phyloP scores from a whole-genome alignment of 2,888 invertebrate species.

The Podotricha telesiphe region DNA sequence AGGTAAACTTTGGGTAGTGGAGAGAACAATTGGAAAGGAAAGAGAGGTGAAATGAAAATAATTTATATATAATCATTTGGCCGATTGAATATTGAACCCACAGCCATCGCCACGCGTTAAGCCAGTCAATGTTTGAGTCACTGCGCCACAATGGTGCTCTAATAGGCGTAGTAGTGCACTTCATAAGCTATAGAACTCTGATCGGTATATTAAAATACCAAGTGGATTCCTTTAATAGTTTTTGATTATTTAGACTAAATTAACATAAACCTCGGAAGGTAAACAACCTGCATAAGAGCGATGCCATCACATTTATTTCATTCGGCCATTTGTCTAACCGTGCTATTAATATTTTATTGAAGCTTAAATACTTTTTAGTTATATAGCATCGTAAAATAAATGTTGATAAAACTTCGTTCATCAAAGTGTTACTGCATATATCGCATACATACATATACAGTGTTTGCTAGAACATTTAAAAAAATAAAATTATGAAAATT shows the following conservation, averaged over 20 bases:
- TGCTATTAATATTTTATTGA: conserved; percentile 44
- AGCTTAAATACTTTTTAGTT: conserved; percentile 42
- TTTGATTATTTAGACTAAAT: conserved; percentile 8
- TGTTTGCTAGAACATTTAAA: conserved; percentile 13
- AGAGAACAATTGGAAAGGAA: too few species aligned
- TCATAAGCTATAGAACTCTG: too few species aligned
- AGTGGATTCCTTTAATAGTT: conserved; percentile 1
- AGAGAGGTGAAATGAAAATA: too few species aligned
- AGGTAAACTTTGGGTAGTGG: too few species aligned
- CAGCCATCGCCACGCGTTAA: too few species aligned
- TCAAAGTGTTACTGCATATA: conserved; percentile 25
- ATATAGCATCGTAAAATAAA: conserved; percentile 48
- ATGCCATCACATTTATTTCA: conserved; percentile 29
- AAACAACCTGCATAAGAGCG: conserved; percentile 27
- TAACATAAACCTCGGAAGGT: conserved; percentile 1
- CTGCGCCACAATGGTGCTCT: too few species aligned
- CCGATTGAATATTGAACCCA: too few species aligned
- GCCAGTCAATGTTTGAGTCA: too few species aligned
- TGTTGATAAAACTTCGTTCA: conserved; percentile 30
- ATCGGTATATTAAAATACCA: too few species aligned
- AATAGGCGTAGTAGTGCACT: too few species aligned
- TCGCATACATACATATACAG: neutral
- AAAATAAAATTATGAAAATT: neutral
- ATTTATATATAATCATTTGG: too few species aligned
- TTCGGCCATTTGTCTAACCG: conserved; percentile 31